phyloP scores from a whole-genome alignment of 1,140 invertebrate species.

The Eurosta solidaginis region DNA sequence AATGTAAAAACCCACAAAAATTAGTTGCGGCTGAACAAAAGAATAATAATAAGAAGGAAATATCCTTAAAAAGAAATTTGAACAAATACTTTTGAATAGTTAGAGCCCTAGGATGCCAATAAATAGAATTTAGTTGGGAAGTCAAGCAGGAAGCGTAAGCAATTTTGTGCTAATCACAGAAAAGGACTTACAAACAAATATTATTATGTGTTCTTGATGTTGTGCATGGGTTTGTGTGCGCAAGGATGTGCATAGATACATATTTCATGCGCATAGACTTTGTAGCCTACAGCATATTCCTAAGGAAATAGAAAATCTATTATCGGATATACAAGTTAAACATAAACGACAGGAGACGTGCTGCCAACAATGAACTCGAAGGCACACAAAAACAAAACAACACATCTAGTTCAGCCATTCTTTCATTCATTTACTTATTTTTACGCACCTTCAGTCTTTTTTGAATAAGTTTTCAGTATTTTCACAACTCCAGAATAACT shows the following conservation, averaged over 20 bases:
- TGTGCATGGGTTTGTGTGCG: background rate
- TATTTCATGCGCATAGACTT: background rate
- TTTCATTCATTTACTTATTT: background rate
- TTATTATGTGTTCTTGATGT: too few relatives aligned
- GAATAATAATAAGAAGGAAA: background rate
- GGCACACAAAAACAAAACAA: background rate
- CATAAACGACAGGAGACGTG: slow-evolving; percentile 5
- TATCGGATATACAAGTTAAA: slow-evolving; percentile 27
- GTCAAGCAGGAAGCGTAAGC: background rate
- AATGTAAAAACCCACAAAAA: background rate
- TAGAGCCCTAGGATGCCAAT: background rate
- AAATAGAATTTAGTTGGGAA: background rate
- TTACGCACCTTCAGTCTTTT: background rate
- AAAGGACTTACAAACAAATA: background rate
- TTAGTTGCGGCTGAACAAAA: background rate
- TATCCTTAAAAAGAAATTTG: background rate
- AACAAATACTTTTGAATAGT: background rate
- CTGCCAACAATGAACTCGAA: background rate
- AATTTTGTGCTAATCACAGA: background rate
- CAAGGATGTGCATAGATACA: too few relatives aligned
- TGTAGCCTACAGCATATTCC: background rate
- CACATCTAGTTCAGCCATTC: background rate
- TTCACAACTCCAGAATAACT: too few relatives aligned
- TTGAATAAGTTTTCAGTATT: too few relatives aligned
- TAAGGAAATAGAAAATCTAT: slow-evolving; percentile 1